Base-by-base conservation (phyloP, 2,113 vertebrate genomes). In the Mola mola region DNA sequence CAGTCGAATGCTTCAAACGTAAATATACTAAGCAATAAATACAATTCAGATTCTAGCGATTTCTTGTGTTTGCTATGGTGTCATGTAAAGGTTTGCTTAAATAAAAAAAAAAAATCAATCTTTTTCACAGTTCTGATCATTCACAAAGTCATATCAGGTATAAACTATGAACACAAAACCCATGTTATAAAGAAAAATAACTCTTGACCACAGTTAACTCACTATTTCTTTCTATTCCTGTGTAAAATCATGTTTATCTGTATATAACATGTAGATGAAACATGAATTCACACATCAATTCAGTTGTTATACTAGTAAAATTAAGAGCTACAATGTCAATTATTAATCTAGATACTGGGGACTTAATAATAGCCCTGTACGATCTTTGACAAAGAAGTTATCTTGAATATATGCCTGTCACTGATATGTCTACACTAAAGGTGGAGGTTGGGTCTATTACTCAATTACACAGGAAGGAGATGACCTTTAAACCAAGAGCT, bases 381-480 rank as follows among this genome's bases (percentile, higher is more conserved):
- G 71, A 66, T 63, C 62, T 65, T n/a, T 65, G 24, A 41, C 8
- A 63, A 68, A 66, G 51, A 67, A 49, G 66, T 64, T 69, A 52
- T 57, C 22, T 13, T 69, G 66, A 59, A 60, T 61, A 60, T 43
- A 66, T 36, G 63, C 12, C 16, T 16, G 36, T 48, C 55, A 50
- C 38, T 28, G 19, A 4, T 26, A 38, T 2, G 40, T 53, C 22
- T 65, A 2, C 6, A 29, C 36, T 47, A 12, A 6, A 48, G 49
- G 20, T 36, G 8, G 41, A 60, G 44, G 33, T 58, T 58, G 61
- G 72, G 61, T 31, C 66, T 56, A 83, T 83, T 75, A 84, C 68
- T 37, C 56, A 79, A 81, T 78, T 66, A 85, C 69, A 83, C 34
- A 67, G 72, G 48, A 78, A 61, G 46, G 41, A 46, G 44, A 69